Base-by-base conservation (phyloP, 2,888 invertebrate genomes). In the Morpho deidamia region DNA sequence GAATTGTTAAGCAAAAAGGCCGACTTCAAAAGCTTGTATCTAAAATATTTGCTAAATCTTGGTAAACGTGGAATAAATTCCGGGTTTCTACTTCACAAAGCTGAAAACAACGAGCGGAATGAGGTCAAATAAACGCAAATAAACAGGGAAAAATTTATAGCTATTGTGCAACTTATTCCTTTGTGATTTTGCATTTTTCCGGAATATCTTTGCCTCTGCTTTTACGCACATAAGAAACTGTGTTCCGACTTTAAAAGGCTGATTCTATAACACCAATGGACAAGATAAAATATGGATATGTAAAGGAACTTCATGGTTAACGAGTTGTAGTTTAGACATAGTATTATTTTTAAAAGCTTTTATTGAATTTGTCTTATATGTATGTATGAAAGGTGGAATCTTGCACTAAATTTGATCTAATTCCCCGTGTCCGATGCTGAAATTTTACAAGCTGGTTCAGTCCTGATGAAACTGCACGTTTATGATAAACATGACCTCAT, bases 101-200 rank as follows among this genome's bases (percentile, higher is more conserved):
- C 51, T 46, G 34, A 44, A 33, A 51, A 55, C 51, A 47, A 51
- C 51, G 47, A 46, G 40, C 35, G 46, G 51, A 51, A 55, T 47
- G 51, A 42, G 55, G 55, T 55, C 55, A 43, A 55, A 55, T 55
- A 51, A 43, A 55, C 14, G 51, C 51, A 47, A 47, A 51, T 47
- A 55, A 51, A 48, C 11, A 41, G 43, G 39, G 55, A 51, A 51
- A 47, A 55, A 14, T 55, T 55, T 55, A 55, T 39, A 49, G 55
- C 44, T 51, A 51, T 55, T 44, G 46, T 51, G 46, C 43, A 55
- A 51, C 43, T 47, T 51, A 46, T 47, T 51, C 43, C 46, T 51
- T 49, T 49, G 49, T 42, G 42, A 23, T 11, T 51, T 39, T 51
- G 43, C 43, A 43, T 55, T 55, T 34, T 38, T 35, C 34, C 43